Conservation (phyloP, 2,888 invertebrate genomes). For the Omphaloscelis lunosa region DNA sequence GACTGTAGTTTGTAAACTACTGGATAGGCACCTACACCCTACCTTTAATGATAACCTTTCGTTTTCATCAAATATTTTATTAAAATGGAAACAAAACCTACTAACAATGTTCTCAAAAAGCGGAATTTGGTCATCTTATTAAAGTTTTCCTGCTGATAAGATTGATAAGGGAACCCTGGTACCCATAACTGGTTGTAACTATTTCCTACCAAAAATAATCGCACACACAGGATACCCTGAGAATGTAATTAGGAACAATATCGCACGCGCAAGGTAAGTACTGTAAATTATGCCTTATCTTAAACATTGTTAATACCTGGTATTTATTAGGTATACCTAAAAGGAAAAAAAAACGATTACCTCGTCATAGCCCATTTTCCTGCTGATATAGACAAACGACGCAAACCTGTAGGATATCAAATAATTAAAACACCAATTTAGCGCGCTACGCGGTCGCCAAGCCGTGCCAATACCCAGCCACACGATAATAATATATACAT, state of each 20-base stretch:
- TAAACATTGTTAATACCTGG: conserved; percentile 26
- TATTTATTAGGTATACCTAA: conserved; percentile 15
- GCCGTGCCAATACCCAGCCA: not conserved
- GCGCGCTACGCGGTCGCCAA: not conserved
- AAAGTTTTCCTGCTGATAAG: conserved; percentile 3
- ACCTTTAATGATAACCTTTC: not conserved
- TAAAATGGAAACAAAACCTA: not conserved
- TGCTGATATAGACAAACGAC: conserved; percentile 16
- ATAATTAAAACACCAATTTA: not conserved
- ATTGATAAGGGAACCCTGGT: not conserved
- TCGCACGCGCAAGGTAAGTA: conserved; percentile 20
- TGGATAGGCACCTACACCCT: not conserved
- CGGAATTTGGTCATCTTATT: not conserved
- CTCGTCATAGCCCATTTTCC: conserved; percentile 12
- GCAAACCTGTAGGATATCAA: not conserved
- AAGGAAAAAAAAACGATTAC: conserved; percentile 14
- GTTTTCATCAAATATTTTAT: not conserved
- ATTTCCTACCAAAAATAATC: not conserved
- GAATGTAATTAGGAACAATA: conserved; percentile 13
- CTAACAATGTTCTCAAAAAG: not conserved
- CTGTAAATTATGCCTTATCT: conserved; percentile 26
- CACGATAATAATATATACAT: no score
- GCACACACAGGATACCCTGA: not conserved
- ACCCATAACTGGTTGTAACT: not conserved
- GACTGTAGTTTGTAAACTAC: not conserved